Conservation (phyloP, 1,140 invertebrate genomes). For the Drosophila insularis region DNA sequence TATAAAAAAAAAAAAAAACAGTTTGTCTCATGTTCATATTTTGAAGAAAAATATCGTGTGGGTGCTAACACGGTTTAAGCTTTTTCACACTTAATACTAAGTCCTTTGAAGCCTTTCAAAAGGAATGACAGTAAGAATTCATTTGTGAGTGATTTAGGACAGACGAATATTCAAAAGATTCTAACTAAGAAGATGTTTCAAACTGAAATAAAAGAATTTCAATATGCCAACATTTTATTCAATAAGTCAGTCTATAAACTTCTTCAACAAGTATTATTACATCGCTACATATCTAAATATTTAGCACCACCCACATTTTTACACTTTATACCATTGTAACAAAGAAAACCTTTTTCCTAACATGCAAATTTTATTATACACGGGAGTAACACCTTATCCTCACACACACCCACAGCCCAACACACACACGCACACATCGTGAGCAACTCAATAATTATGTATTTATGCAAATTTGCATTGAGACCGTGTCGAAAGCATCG, state of each 20-base stretch:
- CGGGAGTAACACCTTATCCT: not conserved
- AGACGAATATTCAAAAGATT: too few species aligned
- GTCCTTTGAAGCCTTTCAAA: too few species aligned
- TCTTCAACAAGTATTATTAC: not conserved
- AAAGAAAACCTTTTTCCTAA: conserved; percentile 13
- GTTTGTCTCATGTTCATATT: too few species aligned
- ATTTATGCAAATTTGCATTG: conserved; percentile 15
- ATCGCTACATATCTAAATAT: not conserved
- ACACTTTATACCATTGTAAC: conserved; percentile 4
- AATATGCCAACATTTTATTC: not conserved
- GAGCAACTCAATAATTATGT: conserved; percentile 19
- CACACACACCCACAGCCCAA: not conserved
- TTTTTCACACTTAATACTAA: too few species aligned
- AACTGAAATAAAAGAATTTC: not conserved
- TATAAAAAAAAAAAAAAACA: too few species aligned
- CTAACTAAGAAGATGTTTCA: too few species aligned
- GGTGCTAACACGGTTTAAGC: too few species aligned
- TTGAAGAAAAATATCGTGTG: too few species aligned
- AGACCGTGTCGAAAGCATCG: conserved; percentile 45
- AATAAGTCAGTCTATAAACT: conserved; percentile 2
- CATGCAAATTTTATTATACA: conserved; percentile 17
- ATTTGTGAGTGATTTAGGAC: too few species aligned
- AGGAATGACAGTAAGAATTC: too few species aligned
- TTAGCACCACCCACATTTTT: not conserved
- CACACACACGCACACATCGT: not conserved